Conservation (phyloP, 2,888 invertebrate genomes). For the Scelioninae gen. 2 region DNA sequence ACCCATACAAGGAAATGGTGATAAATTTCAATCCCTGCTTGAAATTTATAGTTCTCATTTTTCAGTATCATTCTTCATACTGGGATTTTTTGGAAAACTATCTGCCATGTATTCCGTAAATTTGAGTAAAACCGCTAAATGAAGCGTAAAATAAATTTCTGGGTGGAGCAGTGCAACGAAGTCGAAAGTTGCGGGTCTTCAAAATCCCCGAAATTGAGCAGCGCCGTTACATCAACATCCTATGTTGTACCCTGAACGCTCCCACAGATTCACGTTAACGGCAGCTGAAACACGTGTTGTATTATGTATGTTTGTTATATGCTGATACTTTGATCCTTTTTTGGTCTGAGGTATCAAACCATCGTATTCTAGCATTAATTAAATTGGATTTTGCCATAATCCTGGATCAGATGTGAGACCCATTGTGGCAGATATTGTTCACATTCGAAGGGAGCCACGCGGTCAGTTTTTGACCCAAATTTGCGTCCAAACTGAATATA, state of each 20-base stretch:
- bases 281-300: slow-evolving; percentile 14
- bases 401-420: slow-evolving; percentile 7
- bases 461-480: neutral
- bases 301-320: slow-evolving; percentile 18
- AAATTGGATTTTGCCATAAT: slow-evolving; percentile 6
- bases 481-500: too few relatives aligned
- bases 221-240: slow-evolving; percentile 8
- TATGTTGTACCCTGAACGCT: neutral
- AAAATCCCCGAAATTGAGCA: slow-evolving; percentile 2
- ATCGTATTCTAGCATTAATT: slow-evolving; percentile 13
- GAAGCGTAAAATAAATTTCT: slow-evolving; percentile 2
- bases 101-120: too few relatives aligned
- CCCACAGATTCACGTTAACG: slow-evolving; percentile 18
- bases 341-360: neutral
- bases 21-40: too few relatives aligned
- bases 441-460: neutral
- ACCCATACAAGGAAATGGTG: too few relatives aligned
- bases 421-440: neutral
- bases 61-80: too few relatives aligned
- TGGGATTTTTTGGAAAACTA: too few relatives aligned
- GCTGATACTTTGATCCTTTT: slow-evolving; percentile 24
- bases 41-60: too few relatives aligned
- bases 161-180: neutral
- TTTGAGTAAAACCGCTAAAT: neutral
- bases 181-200: slow-evolving; percentile 2